These are phyloP conservation scores for Oxytorus armatus DNA, from an alignment of 2,888 invertebrate genomes.

Conservation along the genomic window DNA sequence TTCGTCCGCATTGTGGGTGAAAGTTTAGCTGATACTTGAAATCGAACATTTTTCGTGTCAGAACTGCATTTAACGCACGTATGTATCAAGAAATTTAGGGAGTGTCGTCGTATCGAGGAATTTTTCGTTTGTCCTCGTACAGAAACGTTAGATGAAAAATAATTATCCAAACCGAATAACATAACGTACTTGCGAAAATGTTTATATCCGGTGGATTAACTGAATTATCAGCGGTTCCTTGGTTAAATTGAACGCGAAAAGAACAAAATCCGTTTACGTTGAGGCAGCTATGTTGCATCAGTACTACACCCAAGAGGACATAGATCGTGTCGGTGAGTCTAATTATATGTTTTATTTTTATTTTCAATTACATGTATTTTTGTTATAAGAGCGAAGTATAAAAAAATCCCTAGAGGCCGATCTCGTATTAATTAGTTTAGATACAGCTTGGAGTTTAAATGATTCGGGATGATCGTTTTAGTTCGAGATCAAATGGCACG, in stretches of 20 bases:
- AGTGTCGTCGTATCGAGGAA: too few relatives aligned
- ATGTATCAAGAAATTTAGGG: too few relatives aligned
- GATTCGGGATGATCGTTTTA: neutral
- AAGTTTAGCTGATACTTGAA: too few relatives aligned
- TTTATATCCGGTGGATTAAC: neutral
- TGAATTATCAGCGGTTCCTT: neutral
- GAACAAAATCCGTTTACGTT: constrained; percentile 10
- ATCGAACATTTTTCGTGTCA: too few relatives aligned
- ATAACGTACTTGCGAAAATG: neutral
- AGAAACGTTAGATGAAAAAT: neutral
- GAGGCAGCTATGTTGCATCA: constrained; percentile 77
- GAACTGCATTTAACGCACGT: too few relatives aligned
- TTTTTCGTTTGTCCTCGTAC: too few relatives aligned
- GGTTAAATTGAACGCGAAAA: neutral
- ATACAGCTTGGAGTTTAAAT: neutral
- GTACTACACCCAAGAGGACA: constrained; percentile 81
- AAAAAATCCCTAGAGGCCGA: neutral
- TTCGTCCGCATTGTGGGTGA: too few relatives aligned
- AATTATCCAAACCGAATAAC: neutral
- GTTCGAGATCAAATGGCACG: too few relatives aligned
- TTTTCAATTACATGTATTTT: too few relatives aligned
- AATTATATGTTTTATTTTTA: too few relatives aligned
- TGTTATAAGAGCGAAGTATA: neutral
- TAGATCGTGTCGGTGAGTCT: constrained; percentile 81
- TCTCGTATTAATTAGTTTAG: neutral